Conservation (phyloP, 1,140 invertebrate genomes). For the Lepidurus apus region DNA sequence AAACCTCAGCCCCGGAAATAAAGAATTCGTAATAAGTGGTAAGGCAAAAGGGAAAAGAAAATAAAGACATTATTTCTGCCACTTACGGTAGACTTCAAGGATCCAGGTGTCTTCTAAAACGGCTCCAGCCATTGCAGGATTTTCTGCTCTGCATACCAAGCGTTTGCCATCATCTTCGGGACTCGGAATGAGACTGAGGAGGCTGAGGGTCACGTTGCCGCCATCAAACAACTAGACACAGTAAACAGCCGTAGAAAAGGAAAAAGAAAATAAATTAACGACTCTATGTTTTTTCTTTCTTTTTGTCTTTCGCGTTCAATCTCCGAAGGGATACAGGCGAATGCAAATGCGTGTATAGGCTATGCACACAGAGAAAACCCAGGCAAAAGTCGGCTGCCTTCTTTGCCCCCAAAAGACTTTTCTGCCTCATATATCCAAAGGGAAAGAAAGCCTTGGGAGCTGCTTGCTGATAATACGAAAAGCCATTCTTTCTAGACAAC, state of each 20-base stretch:
- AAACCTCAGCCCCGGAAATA: background rate
- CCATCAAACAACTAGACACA: conserved; percentile 62
- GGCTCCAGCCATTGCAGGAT: conserved; percentile 72
- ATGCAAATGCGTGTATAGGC: background rate
- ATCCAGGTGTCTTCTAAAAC: conserved; percentile 73
- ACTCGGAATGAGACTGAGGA: conserved; percentile 66
- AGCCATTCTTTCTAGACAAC: conserved; percentile 19
- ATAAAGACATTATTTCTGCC: background rate
- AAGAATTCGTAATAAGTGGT: background rate
- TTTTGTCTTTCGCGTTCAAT: background rate
- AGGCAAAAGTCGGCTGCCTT: conserved; percentile 11
- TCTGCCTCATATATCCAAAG: background rate
- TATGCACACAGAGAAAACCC: background rate
- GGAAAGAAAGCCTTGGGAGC: background rate
- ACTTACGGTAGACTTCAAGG: conserved; percentile 83
- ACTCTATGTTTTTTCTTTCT: background rate
- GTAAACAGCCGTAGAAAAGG: conserved; percentile 39
- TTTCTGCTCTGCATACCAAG: conserved; percentile 79
- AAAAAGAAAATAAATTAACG: conserved; percentile 35
- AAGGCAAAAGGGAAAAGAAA: background rate
- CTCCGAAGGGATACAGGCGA: background rate
- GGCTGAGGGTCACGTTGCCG: conserved; percentile 76
- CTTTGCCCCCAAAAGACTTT: background rate
- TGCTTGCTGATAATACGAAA: conserved; percentile 19
- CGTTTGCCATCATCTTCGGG: conserved; percentile 72